phyloP scores from a whole-genome alignment of 2,113 vertebrate genomes.

The Pica pica region DNA sequence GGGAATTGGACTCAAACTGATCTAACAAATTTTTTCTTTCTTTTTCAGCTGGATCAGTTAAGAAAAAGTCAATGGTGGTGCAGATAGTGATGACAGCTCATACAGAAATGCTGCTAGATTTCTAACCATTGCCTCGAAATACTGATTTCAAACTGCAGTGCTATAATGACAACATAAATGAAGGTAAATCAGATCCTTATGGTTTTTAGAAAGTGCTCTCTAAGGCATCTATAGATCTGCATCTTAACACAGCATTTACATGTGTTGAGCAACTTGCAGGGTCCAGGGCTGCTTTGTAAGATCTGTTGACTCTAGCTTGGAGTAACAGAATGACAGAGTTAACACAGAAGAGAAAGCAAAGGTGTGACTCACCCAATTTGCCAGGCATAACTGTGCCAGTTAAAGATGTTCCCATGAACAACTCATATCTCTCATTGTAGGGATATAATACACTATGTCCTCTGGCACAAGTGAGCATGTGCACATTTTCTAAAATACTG shows the following conservation, averaged over 20 bases:
- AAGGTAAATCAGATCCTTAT: constrained; percentile 22
- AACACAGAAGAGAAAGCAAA: not conserved
- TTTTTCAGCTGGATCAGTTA: not conserved
- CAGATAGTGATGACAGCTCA: not conserved
- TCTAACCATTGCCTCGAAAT: not conserved
- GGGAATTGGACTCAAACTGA: not conserved
- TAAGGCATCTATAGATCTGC: not conserved
- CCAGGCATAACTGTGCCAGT: not conserved
- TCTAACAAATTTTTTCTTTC: not conserved
- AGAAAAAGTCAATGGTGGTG: not conserved
- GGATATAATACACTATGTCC: accelerated
- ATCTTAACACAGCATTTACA: not conserved
- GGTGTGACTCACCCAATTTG: not conserved
- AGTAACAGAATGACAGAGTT: not conserved
- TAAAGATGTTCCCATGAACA: not conserved
- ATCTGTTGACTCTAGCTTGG: not conserved
- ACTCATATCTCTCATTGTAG: not conserved
- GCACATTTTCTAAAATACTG: not conserved
- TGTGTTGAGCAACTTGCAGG: not conserved
- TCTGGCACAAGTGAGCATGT: not conserved
- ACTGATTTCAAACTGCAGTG: not conserved
- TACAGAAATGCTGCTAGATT: not conserved
- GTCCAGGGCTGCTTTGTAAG: not conserved
- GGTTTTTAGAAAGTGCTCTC: not conserved
- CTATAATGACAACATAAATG: not conserved